These are phyloP conservation scores for Orthonychiurus folsomi DNA, from an alignment of 2,888 invertebrate genomes.

Conservation along the genomic window DNA sequence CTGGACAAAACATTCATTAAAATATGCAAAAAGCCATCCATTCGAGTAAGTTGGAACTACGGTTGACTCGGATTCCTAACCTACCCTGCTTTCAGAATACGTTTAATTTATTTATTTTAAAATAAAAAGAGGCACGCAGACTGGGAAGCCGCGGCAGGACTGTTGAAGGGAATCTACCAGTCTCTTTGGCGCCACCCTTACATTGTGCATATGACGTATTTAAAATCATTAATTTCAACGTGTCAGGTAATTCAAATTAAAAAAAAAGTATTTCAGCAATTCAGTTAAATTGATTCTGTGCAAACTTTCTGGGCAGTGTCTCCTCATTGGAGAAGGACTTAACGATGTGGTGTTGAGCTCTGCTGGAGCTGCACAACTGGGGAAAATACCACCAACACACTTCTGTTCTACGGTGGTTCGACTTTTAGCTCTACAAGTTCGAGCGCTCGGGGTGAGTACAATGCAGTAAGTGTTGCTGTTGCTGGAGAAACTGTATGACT, in stretches of 20 bases:
- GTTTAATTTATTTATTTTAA: conserved; percentile 9
- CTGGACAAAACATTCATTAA: conserved; percentile 96
- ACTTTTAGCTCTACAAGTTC: conserved; percentile 85
- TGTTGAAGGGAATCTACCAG: conserved; percentile 89
- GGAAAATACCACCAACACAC: conserved; percentile 83
- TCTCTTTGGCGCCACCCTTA: conserved; percentile 88
- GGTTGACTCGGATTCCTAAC: background rate
- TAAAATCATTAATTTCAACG: conserved; percentile 76
- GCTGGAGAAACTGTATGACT: background rate
- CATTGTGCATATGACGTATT: conserved; percentile 85
- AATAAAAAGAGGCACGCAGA: conserved; percentile 74
- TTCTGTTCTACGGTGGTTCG: conserved; percentile 96
- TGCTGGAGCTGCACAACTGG: conserved; percentile 76
- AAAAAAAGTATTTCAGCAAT: background rate
- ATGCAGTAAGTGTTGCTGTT: background rate
- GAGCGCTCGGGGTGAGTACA: conserved; percentile 73
- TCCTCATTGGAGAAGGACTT: conserved; percentile 67
- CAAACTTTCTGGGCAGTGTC: conserved; percentile 49
- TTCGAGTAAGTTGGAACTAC: conserved; percentile 53
- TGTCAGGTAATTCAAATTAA: conserved; percentile 74
- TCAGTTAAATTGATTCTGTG: background rate
- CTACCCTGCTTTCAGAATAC: background rate
- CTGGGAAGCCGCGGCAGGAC: conserved; percentile 92
- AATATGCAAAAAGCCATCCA: conserved; percentile 91
- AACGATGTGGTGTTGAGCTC: conserved; percentile 56